These are phyloP conservation scores for Xanthorhoe designata DNA, from an alignment of 2,888 invertebrate species.

Conservation along the genomic window DNA sequence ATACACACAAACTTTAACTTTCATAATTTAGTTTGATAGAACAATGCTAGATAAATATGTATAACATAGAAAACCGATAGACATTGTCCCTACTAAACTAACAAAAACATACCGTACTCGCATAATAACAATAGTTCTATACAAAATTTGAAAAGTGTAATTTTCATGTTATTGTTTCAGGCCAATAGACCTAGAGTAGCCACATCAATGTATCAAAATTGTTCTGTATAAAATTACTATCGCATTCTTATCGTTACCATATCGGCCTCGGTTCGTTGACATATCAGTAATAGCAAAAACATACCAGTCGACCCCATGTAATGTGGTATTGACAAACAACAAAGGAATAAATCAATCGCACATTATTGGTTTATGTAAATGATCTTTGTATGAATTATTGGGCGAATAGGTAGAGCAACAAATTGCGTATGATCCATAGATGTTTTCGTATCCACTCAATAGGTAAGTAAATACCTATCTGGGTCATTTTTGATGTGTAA, in stretches of 20 bases:
- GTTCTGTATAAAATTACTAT: constrained; percentile 2
- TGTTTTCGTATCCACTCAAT: constrained; percentile 4
- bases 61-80: background rate
- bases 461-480: background rate
- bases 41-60: no score
- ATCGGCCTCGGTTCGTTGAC: constrained; percentile 16
- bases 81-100: background rate
- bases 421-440: constrained; percentile 12
- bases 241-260: constrained; percentile 4
- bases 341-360: constrained; percentile 32
- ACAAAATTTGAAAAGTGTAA: background rate
- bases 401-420: constrained; percentile 8
- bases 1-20: no score
- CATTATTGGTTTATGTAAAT: constrained; percentile 33
- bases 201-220: background rate
- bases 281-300: constrained; percentile 16
- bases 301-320: constrained; percentile 18
- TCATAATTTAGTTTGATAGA: no score
- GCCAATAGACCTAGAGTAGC: background rate
- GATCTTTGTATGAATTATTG: constrained; percentile 24
- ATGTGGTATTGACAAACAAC: constrained; percentile 21
- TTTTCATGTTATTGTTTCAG: no score
- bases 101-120: background rate
- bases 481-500: no score
- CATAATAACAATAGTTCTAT: background rate